Percentiles rank a stretch among this genome's conserved stretches.
Evolutionary conservation across 2,113 vertebrate genomes (phyloP).

Genomic region (Rhodinocichla rosea): DNA sequence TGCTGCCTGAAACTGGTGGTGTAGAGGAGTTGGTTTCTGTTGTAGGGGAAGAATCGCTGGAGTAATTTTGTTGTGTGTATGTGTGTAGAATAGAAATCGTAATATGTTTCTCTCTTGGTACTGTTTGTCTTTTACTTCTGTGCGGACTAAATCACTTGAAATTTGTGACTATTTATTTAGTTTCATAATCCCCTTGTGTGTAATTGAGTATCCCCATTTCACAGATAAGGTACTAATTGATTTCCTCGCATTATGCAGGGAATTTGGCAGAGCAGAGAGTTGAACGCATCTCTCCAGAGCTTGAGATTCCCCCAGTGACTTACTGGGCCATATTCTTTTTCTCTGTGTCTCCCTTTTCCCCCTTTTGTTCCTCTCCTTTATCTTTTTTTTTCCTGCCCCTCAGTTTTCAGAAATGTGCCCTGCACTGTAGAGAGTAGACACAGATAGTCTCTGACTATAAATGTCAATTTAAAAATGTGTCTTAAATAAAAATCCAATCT

Average conservation of each 20-base stretch:
- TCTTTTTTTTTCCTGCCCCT: no score
- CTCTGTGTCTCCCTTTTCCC: neutral
- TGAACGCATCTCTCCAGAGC: constrained; percentile 25
- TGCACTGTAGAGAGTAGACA: neutral
- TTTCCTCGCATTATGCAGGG: constrained; percentile 49
- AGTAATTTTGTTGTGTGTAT: neutral
- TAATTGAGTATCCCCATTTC: constrained; percentile 61
- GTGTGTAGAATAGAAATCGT: neutral
- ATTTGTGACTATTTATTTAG: constrained; percentile 59
- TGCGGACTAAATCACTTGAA: constrained; percentile 34
- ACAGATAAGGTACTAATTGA: constrained; percentile 62
- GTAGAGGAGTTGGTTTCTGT: neutral
- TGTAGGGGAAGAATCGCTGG: neutral
- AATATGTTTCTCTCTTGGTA: neutral
- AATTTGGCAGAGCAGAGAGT: constrained; percentile 56
- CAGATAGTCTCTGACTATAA: neutral
- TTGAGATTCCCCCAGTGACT: constrained; percentile 20
- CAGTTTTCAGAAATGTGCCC: neutral
- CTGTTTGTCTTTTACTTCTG: neutral
- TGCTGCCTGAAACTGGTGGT: neutral
- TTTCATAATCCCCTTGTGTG: constrained; percentile 45
- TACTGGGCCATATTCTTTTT: neutral
- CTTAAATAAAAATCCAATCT: neutral
- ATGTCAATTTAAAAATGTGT: neutral
- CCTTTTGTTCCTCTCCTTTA: neutral